phyloP scores from a whole-genome alignment of 2,888 invertebrate genomes.

The Strigamia maritima region DNA sequence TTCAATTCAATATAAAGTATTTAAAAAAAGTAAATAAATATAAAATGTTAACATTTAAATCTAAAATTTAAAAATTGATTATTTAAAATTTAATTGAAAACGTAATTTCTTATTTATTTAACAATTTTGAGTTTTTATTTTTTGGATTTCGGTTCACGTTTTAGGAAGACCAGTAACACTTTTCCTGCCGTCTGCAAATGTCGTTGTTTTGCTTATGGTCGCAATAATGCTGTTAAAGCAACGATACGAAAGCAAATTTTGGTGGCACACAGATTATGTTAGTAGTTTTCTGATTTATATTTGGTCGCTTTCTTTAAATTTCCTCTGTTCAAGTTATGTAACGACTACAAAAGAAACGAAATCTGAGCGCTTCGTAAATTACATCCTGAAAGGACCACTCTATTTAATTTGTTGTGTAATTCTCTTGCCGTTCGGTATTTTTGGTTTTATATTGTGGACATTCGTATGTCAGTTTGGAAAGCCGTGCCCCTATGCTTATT shows the following conservation, averaged over 20 bases:
- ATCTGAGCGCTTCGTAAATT: not conserved
- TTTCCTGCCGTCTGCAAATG: not conserved
- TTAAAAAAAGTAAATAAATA: too few species aligned
- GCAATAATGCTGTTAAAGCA: not conserved
- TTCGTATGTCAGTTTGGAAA: not conserved
- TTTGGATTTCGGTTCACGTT: not conserved
- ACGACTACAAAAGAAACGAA: not conserved
- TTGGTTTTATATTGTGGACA: slow-evolving; percentile 3
- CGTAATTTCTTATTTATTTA: not conserved
- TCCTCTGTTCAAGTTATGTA: not conserved
- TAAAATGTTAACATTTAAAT: too few species aligned
- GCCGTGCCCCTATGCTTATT: not conserved
- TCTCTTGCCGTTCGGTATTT: slow-evolving; percentile 12
- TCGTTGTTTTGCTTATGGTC: not conserved
- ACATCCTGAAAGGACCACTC: not conserved
- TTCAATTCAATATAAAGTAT: too few species aligned
- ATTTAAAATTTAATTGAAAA: not conserved
- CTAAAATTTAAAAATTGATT: too few species aligned
- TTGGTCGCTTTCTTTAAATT: not conserved
- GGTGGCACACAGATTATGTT: not conserved
- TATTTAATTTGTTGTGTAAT: not conserved
- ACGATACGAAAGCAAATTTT: not conserved
- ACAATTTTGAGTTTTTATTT: not conserved
- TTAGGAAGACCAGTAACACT: not conserved
- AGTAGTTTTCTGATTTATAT: not conserved